Evolutionary conservation across 2,888 invertebrate genomes (phyloP).

Genomic region (Liopterus haemorrhoidalis): DNA sequence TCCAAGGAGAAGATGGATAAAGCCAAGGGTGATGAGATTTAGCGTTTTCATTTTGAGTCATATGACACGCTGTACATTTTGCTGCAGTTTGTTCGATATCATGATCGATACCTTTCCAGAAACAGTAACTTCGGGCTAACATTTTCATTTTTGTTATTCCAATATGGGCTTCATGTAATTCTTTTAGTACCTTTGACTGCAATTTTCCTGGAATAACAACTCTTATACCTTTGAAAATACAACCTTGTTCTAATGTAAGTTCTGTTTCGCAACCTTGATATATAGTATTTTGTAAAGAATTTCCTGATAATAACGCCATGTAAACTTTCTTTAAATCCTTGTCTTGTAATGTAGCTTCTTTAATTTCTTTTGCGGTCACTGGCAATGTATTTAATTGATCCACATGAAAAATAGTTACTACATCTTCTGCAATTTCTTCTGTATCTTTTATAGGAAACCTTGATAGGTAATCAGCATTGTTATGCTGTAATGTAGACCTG

Average conservation of each 20-base stretch:
- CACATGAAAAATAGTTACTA: conserved; percentile 2
- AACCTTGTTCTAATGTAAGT: conserved; percentile 15
- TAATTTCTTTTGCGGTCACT: conserved; percentile 1
- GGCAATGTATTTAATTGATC: conserved; percentile 3
- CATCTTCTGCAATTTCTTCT: not conserved
- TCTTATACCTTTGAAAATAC: conserved; percentile 18
- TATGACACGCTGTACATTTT: conserved; percentile 18
- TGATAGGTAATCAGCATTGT: conserved; percentile 30
- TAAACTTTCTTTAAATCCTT: not conserved
- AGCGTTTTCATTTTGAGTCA: conserved; percentile 13
- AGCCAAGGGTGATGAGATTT: conserved; percentile 22
- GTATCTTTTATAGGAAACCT: conserved; percentile 10
- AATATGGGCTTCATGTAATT: conserved; percentile 22
- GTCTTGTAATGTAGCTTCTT: not conserved
- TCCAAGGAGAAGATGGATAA: conserved; percentile 27
- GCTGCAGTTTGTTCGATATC: conserved; percentile 16
- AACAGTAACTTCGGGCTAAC: conserved; percentile 24
- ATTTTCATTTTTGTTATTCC: conserved; percentile 25
- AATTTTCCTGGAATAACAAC: conserved; percentile 13
- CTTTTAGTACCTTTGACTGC: conserved; percentile 10
- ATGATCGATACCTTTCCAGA: conserved; percentile 26
- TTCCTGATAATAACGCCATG: not conserved
- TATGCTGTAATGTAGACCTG: conserved; percentile 19
- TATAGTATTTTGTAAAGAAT: conserved; percentile 1
- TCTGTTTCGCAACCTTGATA: conserved; percentile 1